Evolutionary conservation across 2,797 vertebrate genomes (phyloP), one percentile per base, ranked within the genome.

Genomic region (Buphagus erythrorhynchus): DNA sequence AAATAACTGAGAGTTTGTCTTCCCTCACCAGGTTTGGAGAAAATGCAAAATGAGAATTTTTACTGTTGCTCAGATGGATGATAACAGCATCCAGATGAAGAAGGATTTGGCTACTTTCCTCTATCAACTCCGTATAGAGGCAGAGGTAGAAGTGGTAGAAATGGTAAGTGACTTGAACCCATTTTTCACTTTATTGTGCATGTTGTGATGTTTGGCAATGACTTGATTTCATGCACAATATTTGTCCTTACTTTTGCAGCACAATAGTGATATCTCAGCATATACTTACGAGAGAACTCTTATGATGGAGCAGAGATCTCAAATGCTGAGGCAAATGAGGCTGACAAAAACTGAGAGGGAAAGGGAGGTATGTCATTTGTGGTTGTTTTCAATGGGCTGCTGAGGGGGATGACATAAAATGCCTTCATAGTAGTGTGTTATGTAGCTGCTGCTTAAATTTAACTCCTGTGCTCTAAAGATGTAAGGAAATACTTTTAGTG

Each of bases 1-100:
- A 67, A 9, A 54, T 76, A 67, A 67, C 57, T 80, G 55, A 90
- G 65, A 74, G 26, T 65, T 69, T 89, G 10, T 3, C 0, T 82
- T 94, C 25, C 18, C 55, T 33, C 63, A 65, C 36, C 86, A 99
- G 99, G 99, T 99, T 57, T 99, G 99, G 99, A 99, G 98, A 92
- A 99, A 99, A 96, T 99, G 99, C 97, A 99, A 98, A 92, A 99
- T 99, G 99, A 98, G 99, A 28, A 99, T 99, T 93, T 99, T 99
- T 95, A 99, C 99, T 1, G 99, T 99, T 31, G 99, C 99, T 76
- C 99, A 99, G 97, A 99, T 99, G 99, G 99, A 99, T 6, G 99
- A 99, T 96, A 99, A 99, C 95, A 99, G 99, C 92, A 99, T 99
- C 94, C 99, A 99, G 97, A 99, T 99, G 99, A 99, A 99, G 97